Base-by-base conservation (phyloP, 1,140 invertebrate species). In the Cydia pomonella region DNA sequence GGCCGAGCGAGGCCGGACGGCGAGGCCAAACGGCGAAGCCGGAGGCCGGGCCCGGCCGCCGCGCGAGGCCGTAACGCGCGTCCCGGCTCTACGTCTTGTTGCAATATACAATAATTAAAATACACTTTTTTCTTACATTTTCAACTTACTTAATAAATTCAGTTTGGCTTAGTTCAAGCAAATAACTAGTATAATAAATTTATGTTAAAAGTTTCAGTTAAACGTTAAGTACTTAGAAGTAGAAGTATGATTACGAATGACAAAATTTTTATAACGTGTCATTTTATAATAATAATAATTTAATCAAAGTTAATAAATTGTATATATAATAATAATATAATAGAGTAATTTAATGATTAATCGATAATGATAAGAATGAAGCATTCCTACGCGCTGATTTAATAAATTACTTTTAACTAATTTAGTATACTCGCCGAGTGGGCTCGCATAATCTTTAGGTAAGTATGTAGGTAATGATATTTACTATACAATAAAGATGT, bases 301-400 rank as follows among this genome's bases (percentile, higher is more conserved):
- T 91, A 92, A 93, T 93, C 87, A 93, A 93, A 93, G 87, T 90
- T 93, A 93, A 93, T 93, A 93, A 93, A 93, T 92, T 92, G 91
- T 93, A 93, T 92, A 88, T 91, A 91, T 92, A 91, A 92, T 92
- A 91, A 92, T 92, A 90, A 92, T 92, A 91, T 93, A 93, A 92
- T 93, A 93, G 92, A 93, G 87, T 93, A 93, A 92, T 93, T 93
- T 92, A 93, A 93, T 92, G 92, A 93, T 93, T 93, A 93, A 93
- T 92, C 86, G 86, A 89, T 93, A 93, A 93, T 93, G 92, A 93
- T 93, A 93, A 93, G 89, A 93, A 93, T 93, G 93, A 93, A 93
- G 93, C 93, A 90, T 93, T 91, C 86, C 93, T 93, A 93, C 92
- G 89, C 87, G 91, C 88, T 91, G 91, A 88, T 90, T 86, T 88